Base-by-base conservation (phyloP, 2,113 vertebrate species). In the Atlantisia rogersi region DNA sequence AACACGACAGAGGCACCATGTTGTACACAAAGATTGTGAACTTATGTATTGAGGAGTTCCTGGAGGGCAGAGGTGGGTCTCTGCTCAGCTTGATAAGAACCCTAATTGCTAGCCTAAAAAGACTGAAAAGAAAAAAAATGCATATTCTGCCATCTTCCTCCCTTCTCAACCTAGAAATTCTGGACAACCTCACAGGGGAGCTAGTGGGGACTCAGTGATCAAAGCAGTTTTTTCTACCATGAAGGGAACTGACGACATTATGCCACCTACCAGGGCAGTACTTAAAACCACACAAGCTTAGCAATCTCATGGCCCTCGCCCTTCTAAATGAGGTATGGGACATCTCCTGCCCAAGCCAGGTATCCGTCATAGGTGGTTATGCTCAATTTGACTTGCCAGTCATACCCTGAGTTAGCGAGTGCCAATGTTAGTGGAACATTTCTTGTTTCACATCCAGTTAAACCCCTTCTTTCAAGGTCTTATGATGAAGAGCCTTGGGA, bases 361-460 rank as follows among this genome's bases (percentile, higher is more conserved):
- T 9, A 69, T 25, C 64, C 76, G 50, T n/a, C 64, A 22, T 0
- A 20, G 25, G 65, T 62, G 69, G 26, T 59, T 70, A 39, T 53
- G 39, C 44, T 82, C 58, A 52, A 7, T 37, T 40, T 39, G 6
- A 37, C n/a, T 69, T 63, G 74, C n/a, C 40, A 6, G 65, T 82
- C 26, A 12, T 25, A 7, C n/a, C 37, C 14, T 0, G 1, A 69
- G 26, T 12, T 5, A 67, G 31, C 0, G 13, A 86, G 80, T 29
- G 83, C 58, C 88, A 67, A 1, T 6, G 13, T 15, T 4, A 65
- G 16, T 3, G 48, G 18, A 88, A 44, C 28, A 42, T 21, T 88
- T 84, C 56, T 95, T 73, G 55, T 42, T 64, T 55, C n/a, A 18
- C 5, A 12, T 71, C 85, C 94, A 96, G 94, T 74, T 94, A 94